Evolutionary conservation across 2,113 vertebrate genomes (phyloP), one percentile per base, ranked within the genome.

Genomic region (Aleadryas rufinucha): DNA sequence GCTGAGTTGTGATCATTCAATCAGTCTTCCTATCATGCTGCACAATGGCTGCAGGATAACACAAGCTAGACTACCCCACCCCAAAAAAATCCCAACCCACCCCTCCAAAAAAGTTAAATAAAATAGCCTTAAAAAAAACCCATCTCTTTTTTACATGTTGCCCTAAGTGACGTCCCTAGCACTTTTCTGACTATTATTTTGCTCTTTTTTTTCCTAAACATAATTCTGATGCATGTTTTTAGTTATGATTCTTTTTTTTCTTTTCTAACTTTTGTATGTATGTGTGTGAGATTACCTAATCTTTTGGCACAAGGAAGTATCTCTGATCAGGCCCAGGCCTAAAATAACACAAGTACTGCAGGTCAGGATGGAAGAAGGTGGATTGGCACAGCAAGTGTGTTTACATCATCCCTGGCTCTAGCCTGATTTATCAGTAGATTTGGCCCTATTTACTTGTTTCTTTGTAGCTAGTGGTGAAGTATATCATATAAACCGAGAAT

Each of bases 371-470:
- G 88, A 75, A 81, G 85, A 92, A 92, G 68, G 92, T 94, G 23
- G 60, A 56, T 90, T 93, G 95, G 92, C 93, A 90, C 14, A 74
- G 37, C 49, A 78, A 70, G 18, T 5, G 16, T 76, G 69, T 93
- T 96, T 92, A 87, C 80, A 68, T 96, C 83, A 95, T 79, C 45
- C 31, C 64, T 90, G 92, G 76, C 88, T 92, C 50, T 77, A 71
- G 30, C 44, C 78, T 8, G 2, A 31, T 84, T 95, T 90, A 75
- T 93, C 82, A 64, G 59, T 88, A 89, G 60, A 64, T 89, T 94
- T 96, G 90, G 90, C 79, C 56, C 31, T 68, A 7, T 96, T 80
- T 86, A 49, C 31, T 81, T 81, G 23, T 95, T 83, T 88, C 49
- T 79, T 88, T 93, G 53, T 63, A 72, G 66, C 42, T 90, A 63